Base-by-base conservation (phyloP, 1,140 invertebrate genomes). In the Tetranychus urticae region DNA sequence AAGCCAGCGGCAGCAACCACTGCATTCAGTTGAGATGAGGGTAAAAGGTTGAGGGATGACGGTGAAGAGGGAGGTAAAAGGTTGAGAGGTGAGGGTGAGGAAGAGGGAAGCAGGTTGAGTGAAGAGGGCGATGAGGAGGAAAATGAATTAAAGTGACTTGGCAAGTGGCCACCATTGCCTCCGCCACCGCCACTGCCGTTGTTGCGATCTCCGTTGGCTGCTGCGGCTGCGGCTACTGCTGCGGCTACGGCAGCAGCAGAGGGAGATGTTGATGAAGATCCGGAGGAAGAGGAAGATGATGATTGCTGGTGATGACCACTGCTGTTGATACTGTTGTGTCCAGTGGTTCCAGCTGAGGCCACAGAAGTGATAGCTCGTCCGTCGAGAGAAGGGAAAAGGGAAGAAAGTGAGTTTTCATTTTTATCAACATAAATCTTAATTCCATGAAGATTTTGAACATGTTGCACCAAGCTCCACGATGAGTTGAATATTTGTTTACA, bases 391-490 rank as follows among this genome's bases (percentile, higher is more conserved):
- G 45, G 52, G 23, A 56, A 42, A 14, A 50, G 55, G 8, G 55
- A 50, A 14, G 58, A 56, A 33, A 60, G n/a, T 13, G 58, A 56
- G 10, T 23, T 10, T 6, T 63, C 58, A 8, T 39, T 36, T 36
- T 60, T 48, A 42, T 60, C 58, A n/a, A 63, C 48, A 14, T 63
- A 96, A 66, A 96, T 88, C 71, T 90, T 86, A 62, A 93, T 82
- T 31, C 90, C 90, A 71, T 96, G 91, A 56, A 83, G 80, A 65
- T 84, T 85, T 73, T 97, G 91, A 23, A 86, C 89, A 70, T 97
- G 92, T 71, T 94, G 89, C 12, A 97, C 79, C 63, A 97, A 76
- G 54, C 82, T 79, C 91, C 91, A 97, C 0, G 92, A 89, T 34
- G 90, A 92, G 65, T 82, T 80, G 58, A 87, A 80, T 50, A 85